Conservation (phyloP, 1,140 invertebrate species). For the Papilio polytes region DNA sequence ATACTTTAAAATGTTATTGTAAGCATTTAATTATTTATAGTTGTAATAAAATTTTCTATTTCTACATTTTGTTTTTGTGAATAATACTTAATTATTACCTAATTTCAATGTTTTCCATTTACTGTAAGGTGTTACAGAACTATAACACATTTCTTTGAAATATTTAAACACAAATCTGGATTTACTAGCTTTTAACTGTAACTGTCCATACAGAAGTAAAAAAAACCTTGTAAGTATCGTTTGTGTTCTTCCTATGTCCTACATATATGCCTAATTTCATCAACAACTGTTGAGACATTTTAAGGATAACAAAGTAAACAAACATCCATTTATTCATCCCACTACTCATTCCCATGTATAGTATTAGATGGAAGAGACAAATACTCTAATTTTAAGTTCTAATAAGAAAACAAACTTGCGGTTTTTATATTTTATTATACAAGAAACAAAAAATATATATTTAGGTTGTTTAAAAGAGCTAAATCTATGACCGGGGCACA, state of each 20-base stretch:
- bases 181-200: too few relatives aligned
- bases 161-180: constrained; percentile 5
- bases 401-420: constrained; percentile 3
- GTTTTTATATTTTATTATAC: constrained; percentile 34
- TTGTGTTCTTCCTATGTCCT: too few relatives aligned
- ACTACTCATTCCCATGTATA: too few relatives aligned
- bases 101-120: not conserved
- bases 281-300: too few relatives aligned
- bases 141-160: not conserved
- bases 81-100: not conserved
- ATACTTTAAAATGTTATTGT: constrained; percentile 4
- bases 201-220: too few relatives aligned
- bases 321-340: too few relatives aligned
- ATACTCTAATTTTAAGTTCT: not conserved
- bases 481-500: not conserved
- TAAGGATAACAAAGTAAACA: too few relatives aligned
- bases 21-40: constrained; percentile 16
- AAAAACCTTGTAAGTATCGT: too few relatives aligned
- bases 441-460: constrained; percentile 27
- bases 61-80: not conserved
- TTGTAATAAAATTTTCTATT: constrained; percentile 6
- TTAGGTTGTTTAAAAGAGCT: constrained; percentile 27
- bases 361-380: too few relatives aligned
- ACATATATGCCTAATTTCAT: too few relatives aligned
- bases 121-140: not conserved